Evolutionary conservation across 2,888 invertebrate genomes (phyloP).

Genomic region (Aproaerema taeniolella): DNA sequence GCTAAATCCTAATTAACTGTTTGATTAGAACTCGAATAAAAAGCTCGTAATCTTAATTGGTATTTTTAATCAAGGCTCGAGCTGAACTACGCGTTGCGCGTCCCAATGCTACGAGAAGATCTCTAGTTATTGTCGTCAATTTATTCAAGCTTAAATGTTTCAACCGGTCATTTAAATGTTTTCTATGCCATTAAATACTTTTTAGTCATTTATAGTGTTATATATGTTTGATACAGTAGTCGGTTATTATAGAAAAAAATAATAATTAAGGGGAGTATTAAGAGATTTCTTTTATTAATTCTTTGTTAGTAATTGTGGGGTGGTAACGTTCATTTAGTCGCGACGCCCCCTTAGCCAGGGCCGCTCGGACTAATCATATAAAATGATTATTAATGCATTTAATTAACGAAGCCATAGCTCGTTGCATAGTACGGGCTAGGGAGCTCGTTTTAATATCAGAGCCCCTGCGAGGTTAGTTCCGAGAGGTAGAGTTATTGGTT

Average conservation of each 20-base stretch:
- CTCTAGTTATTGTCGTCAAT: background rate
- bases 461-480: background rate
- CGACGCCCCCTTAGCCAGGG: slow-evolving; percentile 31
- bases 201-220: slow-evolving; percentile 23
- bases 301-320: slow-evolving; percentile 52
- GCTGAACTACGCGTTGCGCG: no score
- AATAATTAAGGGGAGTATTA: slow-evolving; percentile 48
- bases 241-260: no score
- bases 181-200: slow-evolving; percentile 16
- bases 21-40: slow-evolving; percentile 65
- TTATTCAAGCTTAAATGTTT: no score
- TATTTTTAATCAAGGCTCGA: slow-evolving; percentile 66
- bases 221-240: no score
- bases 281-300: slow-evolving; percentile 57
- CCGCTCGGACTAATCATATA: slow-evolving; percentile 9
- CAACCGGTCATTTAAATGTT: slow-evolving; percentile 7
- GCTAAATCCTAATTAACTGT: slow-evolving; percentile 66
- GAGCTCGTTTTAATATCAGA: slow-evolving; percentile 10
- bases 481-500: background rate
- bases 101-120: no score
- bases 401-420: slow-evolving; percentile 4
- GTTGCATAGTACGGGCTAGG: slow-evolving; percentile 1
- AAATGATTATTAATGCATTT: slow-evolving; percentile 10
- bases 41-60: slow-evolving; percentile 68
- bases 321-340: slow-evolving; percentile 45